Evolutionary conservation across 35 echinoderm and acorn worm species (phyloP).

Genomic region (Holothuria glaberrima): DNA sequence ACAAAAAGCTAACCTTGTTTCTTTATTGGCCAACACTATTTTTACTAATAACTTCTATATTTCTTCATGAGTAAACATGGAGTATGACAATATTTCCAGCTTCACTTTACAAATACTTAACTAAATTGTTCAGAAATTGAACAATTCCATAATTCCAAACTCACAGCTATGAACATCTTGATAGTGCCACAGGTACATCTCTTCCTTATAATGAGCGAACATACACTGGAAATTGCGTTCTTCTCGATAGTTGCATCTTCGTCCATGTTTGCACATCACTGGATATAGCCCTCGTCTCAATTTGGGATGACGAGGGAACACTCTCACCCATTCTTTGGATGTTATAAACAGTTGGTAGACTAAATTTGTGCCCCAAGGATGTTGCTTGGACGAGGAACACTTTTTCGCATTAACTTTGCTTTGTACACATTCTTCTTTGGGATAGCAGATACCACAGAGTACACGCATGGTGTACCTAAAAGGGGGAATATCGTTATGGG

Average conservation of each 20-base stretch:
- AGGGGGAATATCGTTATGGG: neutral
- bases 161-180: conserved; percentile 71
- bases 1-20: too few species aligned
- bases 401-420: conserved; percentile 47
- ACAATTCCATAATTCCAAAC: neutral
- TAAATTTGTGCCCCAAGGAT: conserved; percentile 24
- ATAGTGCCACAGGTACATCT: conserved; percentile 76
- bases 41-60: too few species aligned
- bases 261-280: conserved; percentile 37
- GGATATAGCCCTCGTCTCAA: conserved; percentile 69
- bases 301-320: conserved; percentile 65
- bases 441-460: conserved; percentile 17
- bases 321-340: conserved; percentile 49
- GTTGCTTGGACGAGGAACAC: conserved; percentile 24
- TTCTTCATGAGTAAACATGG: too few species aligned
- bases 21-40: too few species aligned
- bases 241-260: conserved; percentile 54
- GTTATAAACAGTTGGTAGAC: conserved; percentile 45
- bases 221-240: conserved; percentile 68
- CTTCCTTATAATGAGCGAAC: conserved; percentile 71
- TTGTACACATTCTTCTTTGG: neutral
- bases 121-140: neutral
- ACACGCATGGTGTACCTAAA: neutral
- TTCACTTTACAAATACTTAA: too few species aligned
- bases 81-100: too few species aligned